A percentile compares a stretch with the other conserved stretches of the same genome.
Conservation (phyloP, 2,113 vertebrate genomes). For the Crocuta crocuta region DNA sequence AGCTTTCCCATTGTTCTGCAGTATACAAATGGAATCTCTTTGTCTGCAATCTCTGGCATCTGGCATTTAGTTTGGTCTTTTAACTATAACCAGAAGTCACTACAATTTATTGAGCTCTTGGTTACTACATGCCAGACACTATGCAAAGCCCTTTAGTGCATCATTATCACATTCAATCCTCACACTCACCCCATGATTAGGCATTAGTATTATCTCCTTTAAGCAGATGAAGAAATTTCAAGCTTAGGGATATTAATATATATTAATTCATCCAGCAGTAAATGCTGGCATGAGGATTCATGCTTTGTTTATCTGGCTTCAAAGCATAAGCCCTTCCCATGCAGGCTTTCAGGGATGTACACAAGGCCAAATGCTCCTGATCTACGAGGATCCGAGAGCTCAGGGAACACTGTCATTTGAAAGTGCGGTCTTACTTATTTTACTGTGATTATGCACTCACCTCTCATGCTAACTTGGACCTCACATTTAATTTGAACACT, state of each 20-base stretch:
- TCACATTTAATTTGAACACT: neutral
- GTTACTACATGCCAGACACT: neutral
- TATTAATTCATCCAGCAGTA: neutral
- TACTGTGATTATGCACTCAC: neutral
- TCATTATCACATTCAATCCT: neutral
- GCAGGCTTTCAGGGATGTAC: neutral
- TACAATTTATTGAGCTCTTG: neutral
- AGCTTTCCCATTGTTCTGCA: neutral
- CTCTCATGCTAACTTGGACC: neutral
- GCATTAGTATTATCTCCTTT: neutral
- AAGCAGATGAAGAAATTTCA: slow-evolving; percentile 17
- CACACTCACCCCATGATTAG: neutral
- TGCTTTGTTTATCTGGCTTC: neutral
- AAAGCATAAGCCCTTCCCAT: neutral
- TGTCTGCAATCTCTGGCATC: neutral
- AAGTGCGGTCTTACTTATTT: neutral
- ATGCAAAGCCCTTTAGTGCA: neutral
- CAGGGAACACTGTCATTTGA: neutral
- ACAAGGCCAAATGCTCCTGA: neutral
- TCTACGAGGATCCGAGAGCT: neutral
- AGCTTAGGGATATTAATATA: neutral
- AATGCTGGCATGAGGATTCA: neutral
- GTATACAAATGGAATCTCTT: neutral
- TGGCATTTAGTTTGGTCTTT: neutral
- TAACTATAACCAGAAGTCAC: neutral